Base-by-base conservation (phyloP, 2,888 invertebrate species). In the Tachina grossa region DNA sequence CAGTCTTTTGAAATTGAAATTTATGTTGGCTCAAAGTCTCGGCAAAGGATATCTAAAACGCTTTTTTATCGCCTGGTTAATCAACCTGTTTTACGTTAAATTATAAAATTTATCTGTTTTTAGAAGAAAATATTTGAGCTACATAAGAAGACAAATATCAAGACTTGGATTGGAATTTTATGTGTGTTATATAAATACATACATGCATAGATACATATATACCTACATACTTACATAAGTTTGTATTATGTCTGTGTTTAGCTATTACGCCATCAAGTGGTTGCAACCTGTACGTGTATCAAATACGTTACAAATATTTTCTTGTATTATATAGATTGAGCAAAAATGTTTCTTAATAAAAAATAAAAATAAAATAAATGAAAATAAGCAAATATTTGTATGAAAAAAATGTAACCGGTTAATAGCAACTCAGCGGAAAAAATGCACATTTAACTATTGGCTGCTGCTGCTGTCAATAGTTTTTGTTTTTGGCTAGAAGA, bases 361-460 rank as follows among this genome's bases (percentile, higher is more conserved):
- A 31, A 66, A 55, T 9, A 43, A 59, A 51, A 59, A 43, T 45
- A 53, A 9, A 53, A 11, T 45, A 13, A 51, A 53, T 61, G 13
- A 22, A 9, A 53, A 11, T 53, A 13, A 51, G 43, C 51, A 43
- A 68, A 49, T 78, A 68, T 59, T 80, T 80, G 19, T 57, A 19
- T 55, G 65, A 57, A 65, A 57, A 65, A 80, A 43, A 66, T 81
- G 51, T 61, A 81, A 81, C 81, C 81, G 81, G 81, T 81, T 81
- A 74, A 16, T 43, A 39, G 19, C 61, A 53, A 61, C 43, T 59
- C 13, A 51, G 22, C 57, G 14, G 9, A 77, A 83, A 57, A 82
- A 65, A 72, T 65, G 31, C 51, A 65, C 16, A 75, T 75, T 72
- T 59, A 55, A 55, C 55, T 45, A 43, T 22, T 59, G 72, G 11